Evolutionary conservation across 2,797 vertebrate species (phyloP), one percentile per base, ranked within the genome.

Genomic region (Chloroceryle amazona): DNA sequence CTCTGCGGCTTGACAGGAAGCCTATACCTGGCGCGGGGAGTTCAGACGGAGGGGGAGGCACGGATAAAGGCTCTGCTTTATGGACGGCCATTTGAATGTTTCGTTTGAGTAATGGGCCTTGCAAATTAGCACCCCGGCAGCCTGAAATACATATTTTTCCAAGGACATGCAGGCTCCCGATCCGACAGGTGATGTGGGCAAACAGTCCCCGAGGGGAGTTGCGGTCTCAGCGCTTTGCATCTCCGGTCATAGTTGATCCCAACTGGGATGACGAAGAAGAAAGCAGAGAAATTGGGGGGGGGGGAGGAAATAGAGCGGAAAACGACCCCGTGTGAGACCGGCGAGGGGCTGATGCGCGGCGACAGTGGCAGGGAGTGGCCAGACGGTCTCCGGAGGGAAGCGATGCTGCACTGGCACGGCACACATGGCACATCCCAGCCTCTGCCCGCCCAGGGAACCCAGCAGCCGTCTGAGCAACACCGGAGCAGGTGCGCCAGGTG

Each of bases 101-200:
- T 96, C 73, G 10, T 97, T 98, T 98, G 98, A 98, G 98, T 98
- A 98, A 98, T 97, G 97, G 98, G 94, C 97, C 98, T 98, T 98
- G 98, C 98, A 98, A 98, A 98, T 98, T 96, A 98, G 97, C 97
- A 96, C 96, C 97, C 97, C 90, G 46, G 96, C n/a, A 20, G 97
- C 97, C 95, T 62, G 87, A 97, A 98, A 98, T 97, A 97, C 95
- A 81, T 98, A 97, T 96, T 98, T 98, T 98, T 96, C 97, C 97
- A 98, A 98, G 97, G 98, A 98, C 97, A 89, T 5, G 82, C 78
- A 4, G 61, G 96, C 92, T 98, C 95, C 97, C 57, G 23, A 95
- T 96, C 95, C 80, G 85, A 98, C 97, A 97, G 97, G 97, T 97
- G 97, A 98, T 96, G 90, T 28, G 57, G 94, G 87, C 87, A 93